A percentile compares a stretch with the other conserved stretches of the same genome.
Evolutionary conservation across 2,888 invertebrate genomes (phyloP).

Genomic region (Agrotis segetum): DNA sequence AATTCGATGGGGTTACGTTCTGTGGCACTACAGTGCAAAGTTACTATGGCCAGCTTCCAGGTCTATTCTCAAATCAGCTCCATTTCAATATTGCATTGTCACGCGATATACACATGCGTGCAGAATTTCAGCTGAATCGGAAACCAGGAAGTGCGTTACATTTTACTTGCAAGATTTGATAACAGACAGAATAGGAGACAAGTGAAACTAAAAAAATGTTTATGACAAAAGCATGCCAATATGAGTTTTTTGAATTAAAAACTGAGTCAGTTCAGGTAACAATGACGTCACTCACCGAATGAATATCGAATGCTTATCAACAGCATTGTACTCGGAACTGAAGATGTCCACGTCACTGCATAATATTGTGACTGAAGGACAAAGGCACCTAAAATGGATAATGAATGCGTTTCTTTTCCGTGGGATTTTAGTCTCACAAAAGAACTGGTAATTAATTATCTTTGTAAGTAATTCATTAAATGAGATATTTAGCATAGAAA

Average conservation of each 20-base stretch:
- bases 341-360: conserved; percentile 22
- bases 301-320: conserved; percentile 31
- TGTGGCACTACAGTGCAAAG: too few relatives aligned
- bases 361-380: conserved; percentile 24
- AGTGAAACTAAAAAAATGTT: background rate
- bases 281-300: conserved; percentile 40
- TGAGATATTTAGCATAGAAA: conserved; percentile 3
- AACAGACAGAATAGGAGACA: too few relatives aligned
- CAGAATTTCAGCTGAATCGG: too few relatives aligned
- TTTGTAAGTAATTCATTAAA: too few relatives aligned
- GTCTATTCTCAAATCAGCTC: too few relatives aligned
- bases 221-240: conserved; percentile 6
- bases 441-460: conserved; percentile 26
- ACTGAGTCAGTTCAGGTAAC: conserved; percentile 23
- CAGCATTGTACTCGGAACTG: conserved; percentile 17
- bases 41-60: too few relatives aligned
- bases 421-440: conserved; percentile 20
- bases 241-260: conserved; percentile 24
- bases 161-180: too few relatives aligned
- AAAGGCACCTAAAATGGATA: conserved; percentile 27
- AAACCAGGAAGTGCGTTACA: too few relatives aligned
- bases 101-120: too few relatives aligned
- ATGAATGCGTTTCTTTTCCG: conserved; percentile 12
- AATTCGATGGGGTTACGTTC: too few relatives aligned
- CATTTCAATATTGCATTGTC: too few relatives aligned